Evolutionary conservation across 2,888 invertebrate species (phyloP).

Genomic region (Microctonus hyperodae): DNA sequence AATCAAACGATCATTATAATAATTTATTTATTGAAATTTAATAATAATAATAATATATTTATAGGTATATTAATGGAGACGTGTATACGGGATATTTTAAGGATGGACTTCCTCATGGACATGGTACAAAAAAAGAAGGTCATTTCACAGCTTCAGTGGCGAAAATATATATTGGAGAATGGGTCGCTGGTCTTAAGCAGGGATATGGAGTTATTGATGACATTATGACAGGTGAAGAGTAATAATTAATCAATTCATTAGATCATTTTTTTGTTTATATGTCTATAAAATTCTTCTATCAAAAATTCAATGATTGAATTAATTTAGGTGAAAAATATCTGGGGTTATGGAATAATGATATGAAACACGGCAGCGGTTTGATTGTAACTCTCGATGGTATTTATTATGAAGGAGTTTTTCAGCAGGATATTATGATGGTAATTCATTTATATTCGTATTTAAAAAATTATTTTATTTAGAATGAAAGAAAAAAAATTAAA

Average conservation of each 20-base stretch:
- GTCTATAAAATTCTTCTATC: neutral
- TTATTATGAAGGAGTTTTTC: conserved; percentile 89
- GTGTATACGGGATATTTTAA: conserved; percentile 88
- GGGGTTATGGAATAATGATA: conserved; percentile 87
- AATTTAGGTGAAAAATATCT: conserved; percentile 82
- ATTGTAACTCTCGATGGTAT: conserved; percentile 90
- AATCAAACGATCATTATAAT: neutral
- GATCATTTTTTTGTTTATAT: neutral
- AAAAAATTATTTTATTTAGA: neutral
- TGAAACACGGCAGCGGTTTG: conserved; percentile 82
- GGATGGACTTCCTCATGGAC: conserved; percentile 84
- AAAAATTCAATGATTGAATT: neutral
- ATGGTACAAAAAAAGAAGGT: conserved; percentile 83
- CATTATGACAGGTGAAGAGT: conserved; percentile 72
- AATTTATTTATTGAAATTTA: neutral
- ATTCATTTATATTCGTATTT: no score
- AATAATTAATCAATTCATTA: no score
- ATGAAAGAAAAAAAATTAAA: neutral
- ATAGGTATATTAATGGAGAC: conserved; percentile 75
- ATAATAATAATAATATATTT: neutral
- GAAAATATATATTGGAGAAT: conserved; percentile 89
- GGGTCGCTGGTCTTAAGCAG: conserved; percentile 77
- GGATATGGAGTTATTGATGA: conserved; percentile 93
- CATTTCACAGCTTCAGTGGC: conserved; percentile 78
- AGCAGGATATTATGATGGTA: conserved; percentile 79